Evolutionary conservation across 2,797 vertebrate genomes (phyloP).

Genomic region (Sciaenops ocellatus): DNA sequence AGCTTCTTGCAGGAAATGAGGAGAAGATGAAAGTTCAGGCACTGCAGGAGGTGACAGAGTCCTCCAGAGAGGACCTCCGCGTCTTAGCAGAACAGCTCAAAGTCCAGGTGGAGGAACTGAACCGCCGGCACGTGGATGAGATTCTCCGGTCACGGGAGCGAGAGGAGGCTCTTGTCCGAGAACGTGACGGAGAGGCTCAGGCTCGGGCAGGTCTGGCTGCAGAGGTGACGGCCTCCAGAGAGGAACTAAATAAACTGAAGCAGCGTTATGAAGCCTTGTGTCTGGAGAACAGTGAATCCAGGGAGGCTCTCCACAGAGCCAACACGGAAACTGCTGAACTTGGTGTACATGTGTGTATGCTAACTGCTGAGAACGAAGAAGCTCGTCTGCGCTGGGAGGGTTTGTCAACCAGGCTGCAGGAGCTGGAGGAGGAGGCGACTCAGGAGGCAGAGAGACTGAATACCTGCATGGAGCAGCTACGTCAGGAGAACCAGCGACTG

Average conservation of each 20-base stretch:
- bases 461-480: constrained; percentile 78
- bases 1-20: constrained; percentile 82
- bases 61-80: constrained; percentile 86
- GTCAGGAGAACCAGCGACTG: constrained; percentile 85
- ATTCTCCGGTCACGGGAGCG: constrained; percentile 86
- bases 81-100: constrained; percentile 85
- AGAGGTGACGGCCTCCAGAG: constrained; percentile 78
- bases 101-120: constrained; percentile 89
- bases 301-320: constrained; percentile 89
- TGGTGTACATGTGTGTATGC: constrained; percentile 89
- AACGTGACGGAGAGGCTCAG: constrained; percentile 78
- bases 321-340: constrained; percentile 93
- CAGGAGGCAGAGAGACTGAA: constrained; percentile 81
- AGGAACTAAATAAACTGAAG: constrained; percentile 85
- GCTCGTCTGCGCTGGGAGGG: constrained; percentile 82
- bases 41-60: constrained; percentile 83
- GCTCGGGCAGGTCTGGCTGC: constrained; percentile 80
- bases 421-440: constrained; percentile 78
- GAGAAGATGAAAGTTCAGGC: constrained; percentile 86
- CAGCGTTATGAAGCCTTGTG: constrained; percentile 78
- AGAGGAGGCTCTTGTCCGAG: constrained; percentile 81
- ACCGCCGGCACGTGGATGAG: constrained; percentile 89
- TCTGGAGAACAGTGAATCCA: constrained; percentile 87
- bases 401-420: constrained; percentile 77
- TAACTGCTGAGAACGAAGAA: constrained; percentile 88